These are phyloP conservation scores for Apis laboriosa DNA, from an alignment of 1,140 invertebrate genomes.

Conservation along the genomic window DNA sequence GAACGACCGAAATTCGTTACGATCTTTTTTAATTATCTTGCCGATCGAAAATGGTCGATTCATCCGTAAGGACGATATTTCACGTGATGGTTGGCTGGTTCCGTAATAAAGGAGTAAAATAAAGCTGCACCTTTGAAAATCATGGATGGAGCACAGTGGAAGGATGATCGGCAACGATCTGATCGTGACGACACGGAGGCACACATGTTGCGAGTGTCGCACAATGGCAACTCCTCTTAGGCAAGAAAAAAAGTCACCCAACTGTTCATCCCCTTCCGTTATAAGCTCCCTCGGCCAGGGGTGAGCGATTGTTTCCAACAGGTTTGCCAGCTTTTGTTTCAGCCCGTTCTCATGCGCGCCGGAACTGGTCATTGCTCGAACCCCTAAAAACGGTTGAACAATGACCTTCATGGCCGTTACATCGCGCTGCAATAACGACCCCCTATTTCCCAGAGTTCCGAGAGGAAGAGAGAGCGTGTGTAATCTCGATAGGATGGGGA, in stretches of 20 bases:
- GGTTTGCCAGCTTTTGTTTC: slow-evolving; percentile 79
- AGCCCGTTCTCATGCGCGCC: slow-evolving; percentile 76
- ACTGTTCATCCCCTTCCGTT: slow-evolving; percentile 77
- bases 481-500: slow-evolving; percentile 55
- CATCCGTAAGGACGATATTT: too few relatives aligned
- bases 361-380: slow-evolving; percentile 78
- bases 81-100: not conserved
- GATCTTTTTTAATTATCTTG: too few relatives aligned
- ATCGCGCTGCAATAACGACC: slow-evolving; percentile 66
- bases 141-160: slow-evolving; percentile 21
- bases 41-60: too few relatives aligned
- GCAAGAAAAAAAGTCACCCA: slow-evolving; percentile 76
- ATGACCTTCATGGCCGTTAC: slow-evolving; percentile 77
- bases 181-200: slow-evolving; percentile 61
- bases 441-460: slow-evolving; percentile 56
- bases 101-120: too few relatives aligned
- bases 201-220: slow-evolving; percentile 75
- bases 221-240: slow-evolving; percentile 70
- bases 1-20: too few relatives aligned
- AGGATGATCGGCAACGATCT: slow-evolving; percentile 61
- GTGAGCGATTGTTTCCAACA: slow-evolving; percentile 79
- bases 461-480: slow-evolving; percentile 16
- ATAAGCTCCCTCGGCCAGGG: slow-evolving; percentile 70
- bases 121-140: not conserved
- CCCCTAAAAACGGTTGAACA: slow-evolving; percentile 76